Percentiles rank a stretch among this genome's conserved stretches.
Evolutionary conservation across 2,113 vertebrate species (phyloP).

Genomic region (Mesoclemmys tuberculata): DNA sequence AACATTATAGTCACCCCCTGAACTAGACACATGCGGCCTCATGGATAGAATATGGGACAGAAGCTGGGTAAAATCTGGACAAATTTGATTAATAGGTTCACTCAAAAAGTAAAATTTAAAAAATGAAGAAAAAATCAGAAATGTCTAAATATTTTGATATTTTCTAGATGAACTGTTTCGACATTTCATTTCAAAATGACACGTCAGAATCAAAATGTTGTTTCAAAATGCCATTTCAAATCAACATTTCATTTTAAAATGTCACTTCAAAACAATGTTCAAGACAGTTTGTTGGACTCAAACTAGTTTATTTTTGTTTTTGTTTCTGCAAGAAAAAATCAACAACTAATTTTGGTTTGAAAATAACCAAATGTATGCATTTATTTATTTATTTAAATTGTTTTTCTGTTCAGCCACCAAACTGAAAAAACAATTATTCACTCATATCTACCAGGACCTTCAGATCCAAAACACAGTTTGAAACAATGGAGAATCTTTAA

Average conservation of each 20-base stretch:
- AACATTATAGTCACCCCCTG: fast-evolving
- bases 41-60: fast-evolving
- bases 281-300: not conserved
- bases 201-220: not conserved
- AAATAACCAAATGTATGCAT: not conserved
- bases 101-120: not conserved
- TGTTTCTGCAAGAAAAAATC: not conserved
- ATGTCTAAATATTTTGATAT: not conserved
- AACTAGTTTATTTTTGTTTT: not conserved
- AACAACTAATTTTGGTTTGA: not conserved
- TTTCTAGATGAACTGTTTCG: not conserved
- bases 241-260: not conserved
- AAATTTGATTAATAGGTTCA: not conserved
- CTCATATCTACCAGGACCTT: not conserved
- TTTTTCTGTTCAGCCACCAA: not conserved
- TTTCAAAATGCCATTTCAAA: not conserved
- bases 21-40: not conserved
- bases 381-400: not conserved
- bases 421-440: not conserved
- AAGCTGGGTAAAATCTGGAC: not conserved
- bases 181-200: not conserved
- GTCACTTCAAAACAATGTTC: not conserved
- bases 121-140: not conserved
- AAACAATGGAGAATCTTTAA: fast-evolving
- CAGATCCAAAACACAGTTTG: not conserved